A percentile compares a stretch with the other conserved stretches of the same genome.
Conservation (phyloP, 2,888 invertebrate genomes). For the Aphidius colemani region DNA sequence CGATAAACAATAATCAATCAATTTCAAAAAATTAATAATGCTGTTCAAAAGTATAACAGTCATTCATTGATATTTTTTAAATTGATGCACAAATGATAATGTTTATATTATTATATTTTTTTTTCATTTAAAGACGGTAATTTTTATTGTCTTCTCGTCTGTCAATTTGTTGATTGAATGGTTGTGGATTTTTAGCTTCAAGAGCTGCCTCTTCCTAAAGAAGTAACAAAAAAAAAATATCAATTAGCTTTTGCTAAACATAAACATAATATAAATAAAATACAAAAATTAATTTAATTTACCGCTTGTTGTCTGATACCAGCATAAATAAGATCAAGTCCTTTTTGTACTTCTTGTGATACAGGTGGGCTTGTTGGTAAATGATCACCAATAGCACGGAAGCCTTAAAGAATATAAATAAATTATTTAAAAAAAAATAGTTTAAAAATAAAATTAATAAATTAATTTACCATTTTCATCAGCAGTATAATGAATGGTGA, state of each 20-base stretch:
- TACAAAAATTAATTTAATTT: no score
- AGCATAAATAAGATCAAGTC: constrained; percentile 83
- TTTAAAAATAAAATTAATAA: no score
- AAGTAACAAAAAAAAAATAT: constrained; percentile 26
- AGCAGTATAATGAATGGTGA: constrained; percentile 78
- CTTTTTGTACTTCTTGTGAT: constrained; percentile 84
- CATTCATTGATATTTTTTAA: neutral
- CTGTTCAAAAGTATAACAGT: neutral
- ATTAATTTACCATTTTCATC: constrained; percentile 68
- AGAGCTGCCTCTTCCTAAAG: constrained; percentile 67
- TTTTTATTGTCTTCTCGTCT: constrained; percentile 51
- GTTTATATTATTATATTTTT: neutral
- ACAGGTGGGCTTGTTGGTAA: constrained; percentile 84
- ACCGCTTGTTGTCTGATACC: constrained; percentile 75
- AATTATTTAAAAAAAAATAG: no score
- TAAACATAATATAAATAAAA: neutral
- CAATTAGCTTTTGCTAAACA: neutral
- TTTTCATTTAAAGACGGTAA: constrained; percentile 39
- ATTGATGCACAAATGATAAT: neutral
- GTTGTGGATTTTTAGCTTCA: constrained; percentile 58
- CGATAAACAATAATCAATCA: neutral
- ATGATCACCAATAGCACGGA: constrained; percentile 80
- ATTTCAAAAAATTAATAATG: neutral
- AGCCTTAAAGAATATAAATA: constrained; percentile 56
- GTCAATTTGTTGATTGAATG: constrained; percentile 50